These are phyloP conservation scores for Noctua janthina DNA, from an alignment of 2,888 invertebrate species.

Conservation along the genomic window DNA sequence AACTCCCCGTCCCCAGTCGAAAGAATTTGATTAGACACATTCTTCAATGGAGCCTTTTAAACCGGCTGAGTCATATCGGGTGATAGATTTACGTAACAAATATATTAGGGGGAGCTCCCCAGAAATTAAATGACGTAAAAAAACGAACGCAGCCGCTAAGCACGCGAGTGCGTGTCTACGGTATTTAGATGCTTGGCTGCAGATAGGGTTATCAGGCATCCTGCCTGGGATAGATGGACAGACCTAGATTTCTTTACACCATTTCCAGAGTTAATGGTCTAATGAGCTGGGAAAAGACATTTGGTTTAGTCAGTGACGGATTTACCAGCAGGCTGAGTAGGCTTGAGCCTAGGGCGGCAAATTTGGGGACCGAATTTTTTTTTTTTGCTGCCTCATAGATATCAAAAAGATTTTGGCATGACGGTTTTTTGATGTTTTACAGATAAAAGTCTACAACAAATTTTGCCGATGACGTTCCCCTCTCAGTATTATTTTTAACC, in stretches of 20 bases:
- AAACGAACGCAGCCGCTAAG: conserved; percentile 44
- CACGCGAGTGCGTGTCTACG: conserved; percentile 65
- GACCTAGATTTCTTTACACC: conserved; percentile 19
- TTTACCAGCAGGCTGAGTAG: too few species aligned
- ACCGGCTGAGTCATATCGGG: conserved; percentile 53
- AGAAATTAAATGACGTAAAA: conserved; percentile 52
- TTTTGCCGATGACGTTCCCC: too few species aligned
- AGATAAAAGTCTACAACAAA: too few species aligned
- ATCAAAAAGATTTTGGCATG: too few species aligned
- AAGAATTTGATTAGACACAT: conserved; percentile 51
- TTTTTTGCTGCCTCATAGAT: too few species aligned
- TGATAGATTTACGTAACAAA: conserved; percentile 62
- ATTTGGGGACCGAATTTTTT: too few species aligned
- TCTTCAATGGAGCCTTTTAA: conserved; percentile 41
- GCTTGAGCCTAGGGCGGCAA: too few species aligned
- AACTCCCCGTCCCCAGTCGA: conserved; percentile 2
- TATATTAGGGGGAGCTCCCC: conserved; percentile 64
- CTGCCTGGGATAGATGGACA: conserved; percentile 14
- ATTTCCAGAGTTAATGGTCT: conserved; percentile 3
- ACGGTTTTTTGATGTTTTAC: too few species aligned
- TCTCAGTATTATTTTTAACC: too few species aligned
- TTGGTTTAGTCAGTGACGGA: neutral
- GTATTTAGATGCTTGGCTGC: conserved; percentile 37
- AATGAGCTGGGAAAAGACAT: conserved; percentile 11
- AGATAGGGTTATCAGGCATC: conserved; percentile 54